phyloP scores from a whole-genome alignment of 37 sponge, comb jelly and placozoan species.

The Aplysina aerophoba region DNA sequence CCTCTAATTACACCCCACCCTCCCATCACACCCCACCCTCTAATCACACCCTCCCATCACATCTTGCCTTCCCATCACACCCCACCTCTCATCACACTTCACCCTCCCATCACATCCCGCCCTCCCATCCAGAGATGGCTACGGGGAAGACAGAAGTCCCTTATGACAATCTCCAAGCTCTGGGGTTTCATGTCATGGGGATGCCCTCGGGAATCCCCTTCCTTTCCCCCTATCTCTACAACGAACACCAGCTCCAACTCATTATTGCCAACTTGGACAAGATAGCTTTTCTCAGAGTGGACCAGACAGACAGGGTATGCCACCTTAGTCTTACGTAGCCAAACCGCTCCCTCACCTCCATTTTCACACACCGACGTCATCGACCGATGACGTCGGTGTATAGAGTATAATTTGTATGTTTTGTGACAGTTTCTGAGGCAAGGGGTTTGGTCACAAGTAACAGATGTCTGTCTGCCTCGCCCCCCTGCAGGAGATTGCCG shows the following conservation, averaged over 20 bases:
- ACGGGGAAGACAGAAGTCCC: conserved; percentile 80
- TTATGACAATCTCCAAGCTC: conserved; percentile 57
- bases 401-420: too few relatives aligned
- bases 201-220: conserved; percentile 78
- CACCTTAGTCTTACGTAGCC: background rate
- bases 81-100: background rate
- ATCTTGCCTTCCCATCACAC: too few relatives aligned
- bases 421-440: too few relatives aligned
- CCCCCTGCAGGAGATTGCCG: conserved; percentile 16
- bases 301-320: conserved; percentile 4
- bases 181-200: conserved; percentile 77
- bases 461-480: too few relatives aligned
- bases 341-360: background rate
- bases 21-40: too few relatives aligned
- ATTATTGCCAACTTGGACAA: conserved; percentile 78
- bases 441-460: too few relatives aligned
- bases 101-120: too few relatives aligned
- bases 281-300: conserved; percentile 73
- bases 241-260: conserved; percentile 78
- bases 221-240: conserved; percentile 76
- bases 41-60: too few relatives aligned
- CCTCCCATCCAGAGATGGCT: conserved; percentile 57
- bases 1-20: too few relatives aligned
- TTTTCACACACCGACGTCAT: too few relatives aligned
- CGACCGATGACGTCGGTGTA: too few relatives aligned